A percentile compares a stretch with the other conserved stretches of the same genome.
These are phyloP conservation scores for Drosophila crucigera DNA, from an alignment of 2,888 invertebrate genomes.

Conservation along the genomic window DNA sequence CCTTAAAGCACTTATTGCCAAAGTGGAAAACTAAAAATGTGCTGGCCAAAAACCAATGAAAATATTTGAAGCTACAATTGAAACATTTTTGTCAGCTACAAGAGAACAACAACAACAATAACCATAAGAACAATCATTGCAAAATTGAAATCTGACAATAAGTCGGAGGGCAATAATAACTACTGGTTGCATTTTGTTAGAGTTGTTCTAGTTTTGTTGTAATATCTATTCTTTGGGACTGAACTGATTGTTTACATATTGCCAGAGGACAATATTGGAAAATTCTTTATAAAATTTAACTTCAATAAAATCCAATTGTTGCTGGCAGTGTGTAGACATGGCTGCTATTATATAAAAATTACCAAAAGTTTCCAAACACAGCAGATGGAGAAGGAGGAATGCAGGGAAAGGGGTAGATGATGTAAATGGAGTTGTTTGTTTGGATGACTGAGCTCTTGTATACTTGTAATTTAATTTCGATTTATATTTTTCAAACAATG, in stretches of 20 bases:
- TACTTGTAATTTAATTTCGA: constrained; percentile 57
- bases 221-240: constrained; percentile 61
- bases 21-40: constrained; percentile 26
- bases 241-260: constrained; percentile 65
- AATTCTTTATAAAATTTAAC: constrained; percentile 67
- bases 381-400: not conserved
- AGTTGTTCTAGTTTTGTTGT: constrained; percentile 15
- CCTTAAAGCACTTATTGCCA: constrained; percentile 63
- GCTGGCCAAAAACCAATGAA: constrained; percentile 34
- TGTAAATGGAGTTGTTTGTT: constrained; percentile 8
- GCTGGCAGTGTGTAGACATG: constrained; percentile 18
- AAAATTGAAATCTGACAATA: constrained; percentile 19
- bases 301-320: constrained; percentile 65
- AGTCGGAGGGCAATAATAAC: constrained; percentile 14
- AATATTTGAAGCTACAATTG: constrained; percentile 36
- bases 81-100: constrained; percentile 34
- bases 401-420: not conserved
- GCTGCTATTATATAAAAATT: constrained; percentile 50
- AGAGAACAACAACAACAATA: not conserved
- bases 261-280: constrained; percentile 60
- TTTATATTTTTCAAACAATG: constrained; percentile 67
- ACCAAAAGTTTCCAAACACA: constrained; percentile 21
- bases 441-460: constrained; percentile 43
- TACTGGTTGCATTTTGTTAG: constrained; percentile 12
- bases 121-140: constrained; percentile 9